A percentile compares a stretch with the other conserved stretches of the same genome.
These are phyloP conservation scores for Caranx melampygus DNA, from an alignment of 2,113 vertebrate species.

Conservation along the genomic window DNA sequence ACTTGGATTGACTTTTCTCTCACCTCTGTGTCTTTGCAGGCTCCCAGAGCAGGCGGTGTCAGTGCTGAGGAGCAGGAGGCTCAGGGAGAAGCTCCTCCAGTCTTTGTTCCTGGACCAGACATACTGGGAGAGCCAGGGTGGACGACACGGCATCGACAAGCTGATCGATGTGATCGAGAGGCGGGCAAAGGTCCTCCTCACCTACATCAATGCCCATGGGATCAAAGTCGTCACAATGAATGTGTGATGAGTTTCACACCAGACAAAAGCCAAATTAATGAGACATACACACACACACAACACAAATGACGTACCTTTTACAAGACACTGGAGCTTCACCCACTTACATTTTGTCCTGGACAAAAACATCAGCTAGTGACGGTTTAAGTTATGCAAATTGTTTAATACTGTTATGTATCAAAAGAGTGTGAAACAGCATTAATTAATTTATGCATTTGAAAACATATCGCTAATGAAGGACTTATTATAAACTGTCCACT, in stretches of 20 bases:
- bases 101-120: conserved; percentile 94
- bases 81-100: conserved; percentile 94
- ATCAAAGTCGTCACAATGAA: conserved; percentile 88
- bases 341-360: neutral
- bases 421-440: neutral
- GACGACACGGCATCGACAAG: conserved; percentile 94
- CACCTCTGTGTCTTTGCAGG: conserved; percentile 74
- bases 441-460: neutral
- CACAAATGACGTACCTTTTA: neutral
- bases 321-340: neutral
- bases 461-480: conserved; percentile 12
- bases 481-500: neutral
- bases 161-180: conserved; percentile 95
- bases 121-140: conserved; percentile 97
- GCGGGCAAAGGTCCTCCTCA: conserved; percentile 91
- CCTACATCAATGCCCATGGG: conserved; percentile 94
- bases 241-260: conserved; percentile 73
- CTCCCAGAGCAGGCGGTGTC: conserved; percentile 91
- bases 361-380: neutral
- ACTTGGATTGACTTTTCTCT: neutral
- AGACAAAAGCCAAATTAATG: neutral
- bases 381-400: neutral
- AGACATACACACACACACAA: neutral
- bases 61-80: conserved; percentile 88
- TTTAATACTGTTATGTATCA: neutral